Evolutionary conservation across 2,888 invertebrate species (phyloP).

Genomic region (Drosophila anomelani): DNA sequence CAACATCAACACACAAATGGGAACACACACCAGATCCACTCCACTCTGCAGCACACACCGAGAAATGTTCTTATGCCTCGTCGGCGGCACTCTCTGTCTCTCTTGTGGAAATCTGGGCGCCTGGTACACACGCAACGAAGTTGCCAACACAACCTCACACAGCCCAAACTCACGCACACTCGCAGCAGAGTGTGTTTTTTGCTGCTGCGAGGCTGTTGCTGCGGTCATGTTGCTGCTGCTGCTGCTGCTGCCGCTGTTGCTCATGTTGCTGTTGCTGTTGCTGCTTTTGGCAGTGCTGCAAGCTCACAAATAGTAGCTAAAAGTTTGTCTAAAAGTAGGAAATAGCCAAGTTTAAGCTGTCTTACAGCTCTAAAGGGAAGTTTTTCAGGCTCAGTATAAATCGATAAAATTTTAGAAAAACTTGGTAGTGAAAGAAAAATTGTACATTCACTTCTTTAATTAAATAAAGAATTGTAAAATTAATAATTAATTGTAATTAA

Average conservation of each 20-base stretch:
- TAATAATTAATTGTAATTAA: too few relatives aligned
- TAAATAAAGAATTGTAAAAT: not conserved
- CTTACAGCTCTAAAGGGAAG: not conserved
- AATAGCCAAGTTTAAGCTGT: not conserved
- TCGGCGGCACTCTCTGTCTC: conserved; percentile 17
- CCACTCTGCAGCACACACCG: conserved; percentile 5
- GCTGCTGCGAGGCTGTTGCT: conserved; percentile 46
- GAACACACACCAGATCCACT: conserved; percentile 11
- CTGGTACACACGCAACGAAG: conserved; percentile 73
- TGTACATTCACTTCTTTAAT: not conserved
- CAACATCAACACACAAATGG: conserved; percentile 45
- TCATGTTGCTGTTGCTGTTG: conserved; percentile 26
- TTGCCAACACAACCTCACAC: conserved; percentile 71
- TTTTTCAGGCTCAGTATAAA: too few relatives aligned
- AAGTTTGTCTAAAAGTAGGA: not conserved
- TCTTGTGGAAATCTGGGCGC: conserved; percentile 62
- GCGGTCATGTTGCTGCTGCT: conserved; percentile 44
- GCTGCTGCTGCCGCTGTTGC: conserved; percentile 15
- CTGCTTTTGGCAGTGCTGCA: not conserved
- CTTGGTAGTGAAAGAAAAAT: not conserved
- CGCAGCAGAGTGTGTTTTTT: conserved; percentile 11
- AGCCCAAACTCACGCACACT: conserved; percentile 33
- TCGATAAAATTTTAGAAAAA: too few relatives aligned
- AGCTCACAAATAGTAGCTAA: not conserved
- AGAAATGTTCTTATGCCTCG: conserved; percentile 32